A percentile compares a stretch with the other conserved stretches of the same genome.
phyloP scores from a whole-genome alignment of 2,888 invertebrate genomes.

The Baronia brevicornis region DNA sequence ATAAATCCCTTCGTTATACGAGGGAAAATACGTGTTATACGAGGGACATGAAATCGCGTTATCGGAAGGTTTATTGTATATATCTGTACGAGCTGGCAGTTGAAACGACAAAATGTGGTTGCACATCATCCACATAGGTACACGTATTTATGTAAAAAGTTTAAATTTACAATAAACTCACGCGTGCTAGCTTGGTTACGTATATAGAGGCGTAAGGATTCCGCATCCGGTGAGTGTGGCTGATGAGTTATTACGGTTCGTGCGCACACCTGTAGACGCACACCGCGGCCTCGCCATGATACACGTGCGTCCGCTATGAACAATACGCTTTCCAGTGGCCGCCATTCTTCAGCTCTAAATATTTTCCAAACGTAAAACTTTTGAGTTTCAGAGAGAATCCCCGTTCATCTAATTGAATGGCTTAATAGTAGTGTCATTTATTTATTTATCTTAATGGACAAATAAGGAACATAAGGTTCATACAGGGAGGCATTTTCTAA shows the following conservation, averaged over 20 bases:
- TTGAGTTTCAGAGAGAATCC: too few relatives aligned
- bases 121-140: background rate
- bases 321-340: constrained; percentile 79
- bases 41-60: too few relatives aligned
- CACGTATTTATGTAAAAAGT: constrained; percentile 1
- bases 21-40: too few relatives aligned
- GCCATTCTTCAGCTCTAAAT: constrained; percentile 78
- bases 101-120: background rate
- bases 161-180: too few relatives aligned
- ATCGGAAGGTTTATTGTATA: too few relatives aligned
- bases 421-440: too few relatives aligned
- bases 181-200: constrained; percentile 51
- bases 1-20: too few relatives aligned
- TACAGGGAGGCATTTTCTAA: too few relatives aligned
- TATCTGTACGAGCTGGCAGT: background rate
- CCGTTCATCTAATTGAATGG: too few relatives aligned
- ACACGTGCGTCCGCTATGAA: constrained; percentile 83
- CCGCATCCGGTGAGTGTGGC: constrained; percentile 79
- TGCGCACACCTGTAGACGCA: constrained; percentile 64
- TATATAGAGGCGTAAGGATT: constrained; percentile 71
- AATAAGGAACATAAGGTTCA: too few relatives aligned
- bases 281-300: constrained; percentile 72
- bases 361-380: too few relatives aligned
- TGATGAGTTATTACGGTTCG: constrained; percentile 83
- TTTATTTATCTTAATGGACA: too few relatives aligned